A percentile compares a stretch with the other conserved stretches of the same genome.
Evolutionary conservation across 2,113 vertebrate genomes (phyloP).

Genomic region (Ptilonorhynchus violaceus): DNA sequence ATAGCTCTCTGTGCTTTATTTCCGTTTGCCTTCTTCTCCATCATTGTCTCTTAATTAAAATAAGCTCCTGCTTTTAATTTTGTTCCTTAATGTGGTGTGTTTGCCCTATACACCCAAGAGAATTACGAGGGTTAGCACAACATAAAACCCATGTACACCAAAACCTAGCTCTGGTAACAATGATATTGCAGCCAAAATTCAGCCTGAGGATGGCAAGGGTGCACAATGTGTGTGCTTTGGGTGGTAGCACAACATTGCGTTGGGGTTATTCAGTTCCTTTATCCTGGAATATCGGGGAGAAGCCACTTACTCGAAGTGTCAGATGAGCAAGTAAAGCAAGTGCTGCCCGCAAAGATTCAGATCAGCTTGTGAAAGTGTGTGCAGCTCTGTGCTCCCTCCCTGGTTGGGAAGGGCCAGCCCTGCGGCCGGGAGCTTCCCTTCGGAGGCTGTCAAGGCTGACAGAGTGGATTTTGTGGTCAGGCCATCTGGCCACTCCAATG

Average conservation of each 20-base stretch:
- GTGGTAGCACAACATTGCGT: rapidly evolving
- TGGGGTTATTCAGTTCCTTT: neutral
- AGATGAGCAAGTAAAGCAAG: neutral
- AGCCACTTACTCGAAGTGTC: neutral
- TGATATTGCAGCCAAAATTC: neutral
- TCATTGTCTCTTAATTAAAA: neutral
- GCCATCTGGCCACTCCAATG: neutral
- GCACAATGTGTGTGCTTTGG: rapidly evolving
- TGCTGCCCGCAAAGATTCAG: neutral
- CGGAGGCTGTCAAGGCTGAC: neutral
- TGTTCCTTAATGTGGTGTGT: neutral
- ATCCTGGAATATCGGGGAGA: neutral
- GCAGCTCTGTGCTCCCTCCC: neutral
- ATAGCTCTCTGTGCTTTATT: neutral
- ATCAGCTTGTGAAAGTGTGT: neutral
- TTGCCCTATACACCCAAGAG: neutral
- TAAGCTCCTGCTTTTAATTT: neutral
- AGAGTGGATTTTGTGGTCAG: neutral
- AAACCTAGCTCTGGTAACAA: neutral
- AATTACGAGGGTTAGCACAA: neutral
- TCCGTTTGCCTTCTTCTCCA: neutral
- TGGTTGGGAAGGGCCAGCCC: neutral
- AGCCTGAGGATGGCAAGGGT: neutral
- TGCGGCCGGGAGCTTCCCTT: neutral
- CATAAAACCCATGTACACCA: neutral